phyloP scores from a whole-genome alignment of 2,888 invertebrate genomes.

The Torymus texanus region DNA sequence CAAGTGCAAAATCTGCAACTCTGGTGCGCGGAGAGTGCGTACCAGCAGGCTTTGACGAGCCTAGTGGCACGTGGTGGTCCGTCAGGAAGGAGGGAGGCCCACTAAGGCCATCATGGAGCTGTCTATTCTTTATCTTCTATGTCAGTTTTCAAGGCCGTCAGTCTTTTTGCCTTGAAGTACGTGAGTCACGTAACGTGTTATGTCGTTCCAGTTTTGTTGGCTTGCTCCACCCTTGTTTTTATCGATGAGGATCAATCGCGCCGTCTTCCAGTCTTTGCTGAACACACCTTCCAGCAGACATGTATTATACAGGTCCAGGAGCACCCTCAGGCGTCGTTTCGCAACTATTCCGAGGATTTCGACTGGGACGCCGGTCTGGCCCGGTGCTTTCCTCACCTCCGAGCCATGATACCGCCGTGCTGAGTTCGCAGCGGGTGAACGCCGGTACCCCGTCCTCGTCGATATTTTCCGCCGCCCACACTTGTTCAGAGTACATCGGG shows the following conservation, averaged over 20 bases:
- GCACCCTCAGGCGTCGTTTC: neutral
- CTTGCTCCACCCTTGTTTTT: neutral
- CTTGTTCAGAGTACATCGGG: too few relatives aligned
- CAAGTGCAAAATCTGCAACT: too few relatives aligned
- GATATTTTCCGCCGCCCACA: neutral
- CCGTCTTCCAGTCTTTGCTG: neutral
- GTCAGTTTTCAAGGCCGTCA: too few relatives aligned
- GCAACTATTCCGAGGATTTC: neutral
- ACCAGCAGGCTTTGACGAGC: too few relatives aligned
- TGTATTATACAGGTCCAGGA: neutral
- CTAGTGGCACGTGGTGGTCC: too few relatives aligned
- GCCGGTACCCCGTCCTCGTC: neutral
- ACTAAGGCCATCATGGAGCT: too few relatives aligned
- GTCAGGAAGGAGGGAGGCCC: too few relatives aligned
- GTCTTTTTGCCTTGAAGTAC: too few relatives aligned
- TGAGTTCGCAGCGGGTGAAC: neutral
- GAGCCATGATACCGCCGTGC: neutral
- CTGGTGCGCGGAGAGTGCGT: too few relatives aligned
- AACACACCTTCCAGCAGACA: neutral
- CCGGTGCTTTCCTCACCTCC: neutral
- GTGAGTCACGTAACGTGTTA: too few relatives aligned
- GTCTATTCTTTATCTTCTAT: too few relatives aligned
- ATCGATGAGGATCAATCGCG: neutral
- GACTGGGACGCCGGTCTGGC: neutral
- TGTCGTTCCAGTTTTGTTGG: too few relatives aligned